Evolutionary conservation across 1,140 invertebrate species (phyloP), one percentile per base, ranked within the genome.

Genomic region (silkworm (Bombyx mori)): DNA sequence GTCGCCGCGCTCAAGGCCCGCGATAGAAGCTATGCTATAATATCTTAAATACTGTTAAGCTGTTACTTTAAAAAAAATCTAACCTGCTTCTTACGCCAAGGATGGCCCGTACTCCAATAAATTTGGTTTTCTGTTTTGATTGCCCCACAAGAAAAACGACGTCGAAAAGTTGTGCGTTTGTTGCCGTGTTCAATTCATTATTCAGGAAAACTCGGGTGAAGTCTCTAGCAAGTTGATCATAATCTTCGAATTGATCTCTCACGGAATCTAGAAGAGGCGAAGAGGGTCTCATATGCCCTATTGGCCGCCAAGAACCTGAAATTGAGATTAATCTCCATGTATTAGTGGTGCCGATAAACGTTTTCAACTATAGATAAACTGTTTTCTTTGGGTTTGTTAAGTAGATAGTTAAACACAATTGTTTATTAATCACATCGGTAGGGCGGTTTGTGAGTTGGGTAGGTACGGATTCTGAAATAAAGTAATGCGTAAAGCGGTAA

Each of bases 211-310:
- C 94, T 75, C 91, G 90, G 0, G 94, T 95, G 77, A 98, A 98
- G 85, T 98, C 96, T 86, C 96, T 97, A 1, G 96, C 95, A 52
- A 98, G 86, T 79, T 96, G 95, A 80, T 98, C 96, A 80, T 97
- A 97, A 77, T 97, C 96, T 88, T 98, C 96, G 77, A 97, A 97
- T 71, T 95, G 92, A 85, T 97, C 95, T 65, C 96, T 89, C 8
- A 98, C 96, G 2, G 95, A 97, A 79, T 98, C 97, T 61, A 98
- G 89, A 35, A 98, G 88, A 1, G 97, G 97, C 42, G 95, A 97
- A 0, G 96, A 97, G 1, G 96, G 96, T 75, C 96, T 88, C 96
- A 97, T 96, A 82, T 98, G 96, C 50, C 96, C 96, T 61, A 98
- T 98, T 2, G 96, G 96, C 68, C 96, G 90, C 96, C 96, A 98